Percentiles rank a stretch among this genome's conserved stretches.
Conservation (phyloP, 2,888 invertebrate genomes). For the Tetragonula carbonaria region DNA sequence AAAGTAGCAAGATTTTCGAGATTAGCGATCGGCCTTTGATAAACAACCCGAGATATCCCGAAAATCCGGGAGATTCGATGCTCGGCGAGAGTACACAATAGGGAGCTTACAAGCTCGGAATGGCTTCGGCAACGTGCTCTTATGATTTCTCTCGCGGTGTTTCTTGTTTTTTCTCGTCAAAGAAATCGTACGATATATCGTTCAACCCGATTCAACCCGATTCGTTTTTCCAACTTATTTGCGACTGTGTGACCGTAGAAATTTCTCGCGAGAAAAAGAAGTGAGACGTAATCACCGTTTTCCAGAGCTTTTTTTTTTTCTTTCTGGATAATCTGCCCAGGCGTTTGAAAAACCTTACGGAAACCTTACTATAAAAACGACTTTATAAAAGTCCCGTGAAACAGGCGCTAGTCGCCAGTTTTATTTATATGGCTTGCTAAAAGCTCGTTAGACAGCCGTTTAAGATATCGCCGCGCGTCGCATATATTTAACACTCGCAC, state of each 20-base stretch:
- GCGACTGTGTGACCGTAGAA: background rate
- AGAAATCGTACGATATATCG: no score
- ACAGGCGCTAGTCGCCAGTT: no score
- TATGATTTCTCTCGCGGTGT: background rate
- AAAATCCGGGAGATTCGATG: background rate
- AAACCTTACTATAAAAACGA: no score
- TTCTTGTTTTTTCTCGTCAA: background rate
- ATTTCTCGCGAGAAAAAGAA: background rate
- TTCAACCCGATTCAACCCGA: background rate
- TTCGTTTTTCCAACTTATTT: background rate
- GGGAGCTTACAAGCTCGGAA: background rate
- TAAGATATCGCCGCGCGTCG: background rate
- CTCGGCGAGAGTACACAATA: background rate
- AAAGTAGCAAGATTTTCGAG: background rate
- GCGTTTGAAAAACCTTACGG: no score
- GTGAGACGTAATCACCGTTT: no score
- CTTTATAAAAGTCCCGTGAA: no score
- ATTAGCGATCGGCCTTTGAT: background rate
- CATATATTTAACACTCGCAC: background rate
- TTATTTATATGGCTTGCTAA: no score
- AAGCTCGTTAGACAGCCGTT: background rate
- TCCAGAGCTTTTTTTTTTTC: no score
- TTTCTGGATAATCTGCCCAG: no score
- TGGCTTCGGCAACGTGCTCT: slow-evolving; percentile 1
- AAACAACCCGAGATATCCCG: background rate